Percentiles rank a stretch among this genome's conserved stretches.
These are phyloP conservation scores for Anniella stebbinsi DNA, from an alignment of 2,797 vertebrate species.

Conservation along the genomic window DNA sequence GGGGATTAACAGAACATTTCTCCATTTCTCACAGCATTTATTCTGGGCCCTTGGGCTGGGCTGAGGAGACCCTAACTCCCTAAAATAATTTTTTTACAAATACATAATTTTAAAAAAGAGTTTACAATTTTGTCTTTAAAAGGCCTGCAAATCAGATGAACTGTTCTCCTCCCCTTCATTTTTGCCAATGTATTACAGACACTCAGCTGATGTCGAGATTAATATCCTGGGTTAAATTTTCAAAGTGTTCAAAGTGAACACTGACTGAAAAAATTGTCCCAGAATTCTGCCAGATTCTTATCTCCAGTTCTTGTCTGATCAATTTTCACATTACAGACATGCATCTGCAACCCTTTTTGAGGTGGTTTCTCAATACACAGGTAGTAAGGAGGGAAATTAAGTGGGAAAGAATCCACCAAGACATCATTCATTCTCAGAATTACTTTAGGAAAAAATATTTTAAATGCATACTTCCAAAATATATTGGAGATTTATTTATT, in stretches of 20 bases:
- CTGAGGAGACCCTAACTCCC: too few species aligned
- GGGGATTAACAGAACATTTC: background rate
- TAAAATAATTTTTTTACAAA: too few species aligned
- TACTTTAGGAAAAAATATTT: slow-evolving; percentile 9
- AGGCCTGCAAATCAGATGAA: too few species aligned
- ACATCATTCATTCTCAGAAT: background rate
- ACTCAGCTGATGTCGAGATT: background rate
- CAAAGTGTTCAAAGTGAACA: background rate
- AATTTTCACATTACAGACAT: background rate
- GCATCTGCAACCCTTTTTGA: background rate
- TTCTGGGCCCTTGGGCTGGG: too few species aligned
- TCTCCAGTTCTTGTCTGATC: background rate
- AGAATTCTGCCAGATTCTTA: background rate
- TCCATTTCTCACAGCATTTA: background rate
- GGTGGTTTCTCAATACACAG: background rate
- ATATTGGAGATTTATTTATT: background rate
- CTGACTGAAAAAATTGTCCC: background rate
- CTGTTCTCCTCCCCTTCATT: too few species aligned
- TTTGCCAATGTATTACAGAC: background rate
- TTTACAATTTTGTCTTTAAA: too few species aligned
- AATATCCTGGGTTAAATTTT: background rate
- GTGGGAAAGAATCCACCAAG: background rate
- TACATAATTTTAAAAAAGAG: too few species aligned
- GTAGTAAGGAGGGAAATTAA: background rate
- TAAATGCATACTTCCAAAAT: background rate